These are phyloP conservation scores for Drosophila hydei DNA, from an alignment of 1,140 invertebrate species.

Conservation along the genomic window DNA sequence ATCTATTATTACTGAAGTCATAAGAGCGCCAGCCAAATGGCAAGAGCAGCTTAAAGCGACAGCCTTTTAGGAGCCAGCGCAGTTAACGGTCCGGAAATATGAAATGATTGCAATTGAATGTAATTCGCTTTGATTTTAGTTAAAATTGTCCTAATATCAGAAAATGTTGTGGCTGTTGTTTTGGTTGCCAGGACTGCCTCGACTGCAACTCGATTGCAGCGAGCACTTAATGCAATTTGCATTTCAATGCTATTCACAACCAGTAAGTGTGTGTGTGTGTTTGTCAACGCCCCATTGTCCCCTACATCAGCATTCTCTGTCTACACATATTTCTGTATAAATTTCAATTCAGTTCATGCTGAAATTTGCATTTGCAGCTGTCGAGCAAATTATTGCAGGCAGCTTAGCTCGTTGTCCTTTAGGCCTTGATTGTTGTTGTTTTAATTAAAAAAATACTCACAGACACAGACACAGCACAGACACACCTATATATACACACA, in stretches of 20 bases:
- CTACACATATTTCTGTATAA: constrained; percentile 46
- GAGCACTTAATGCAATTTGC: constrained; percentile 72
- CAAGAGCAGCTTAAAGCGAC: neutral
- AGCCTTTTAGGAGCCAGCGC: neutral
- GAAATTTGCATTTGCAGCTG: constrained; percentile 76
- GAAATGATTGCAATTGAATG: constrained; percentile 7
- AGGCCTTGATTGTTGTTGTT: constrained; percentile 57
- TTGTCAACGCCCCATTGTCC: too few relatives aligned
- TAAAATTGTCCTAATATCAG: constrained; percentile 18
- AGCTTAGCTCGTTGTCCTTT: constrained; percentile 45
- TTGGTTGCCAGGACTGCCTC: constrained; percentile 1
- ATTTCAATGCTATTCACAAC: constrained; percentile 50
- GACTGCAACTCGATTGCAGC: constrained; percentile 26
- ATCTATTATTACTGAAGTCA: neutral
- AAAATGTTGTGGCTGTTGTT: neutral
- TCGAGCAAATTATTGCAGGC: constrained; percentile 74
- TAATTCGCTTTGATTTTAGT: constrained; percentile 3
- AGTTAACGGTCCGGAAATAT: constrained; percentile 7
- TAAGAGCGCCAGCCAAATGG: constrained; percentile 18
- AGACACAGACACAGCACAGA: constrained; percentile 17
- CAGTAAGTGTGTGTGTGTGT: constrained; percentile 6
- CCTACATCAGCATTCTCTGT: constrained; percentile 9
- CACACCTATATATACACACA: constrained; percentile 7
- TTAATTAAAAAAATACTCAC: constrained; percentile 73
- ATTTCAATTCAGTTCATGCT: constrained; percentile 70